phyloP scores from a whole-genome alignment of 2,797 vertebrate genomes.

The Rhinichthys osculus region DNA sequence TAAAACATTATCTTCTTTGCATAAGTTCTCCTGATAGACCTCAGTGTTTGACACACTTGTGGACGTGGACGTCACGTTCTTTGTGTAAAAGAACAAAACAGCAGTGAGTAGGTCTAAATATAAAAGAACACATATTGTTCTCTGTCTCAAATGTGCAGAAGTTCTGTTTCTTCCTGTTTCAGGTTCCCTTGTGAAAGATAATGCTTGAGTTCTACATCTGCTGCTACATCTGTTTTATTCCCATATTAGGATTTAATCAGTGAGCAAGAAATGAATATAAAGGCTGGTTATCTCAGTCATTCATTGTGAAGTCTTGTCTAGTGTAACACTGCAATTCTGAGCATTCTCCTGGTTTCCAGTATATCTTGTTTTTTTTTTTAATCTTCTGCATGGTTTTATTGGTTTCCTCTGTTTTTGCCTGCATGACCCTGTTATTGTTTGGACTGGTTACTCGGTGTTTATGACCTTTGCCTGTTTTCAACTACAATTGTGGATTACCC shows the following conservation, averaged over 20 bases:
- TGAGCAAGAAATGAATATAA: background rate
- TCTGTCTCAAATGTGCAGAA: constrained; percentile 48
- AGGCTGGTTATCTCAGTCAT: no score
- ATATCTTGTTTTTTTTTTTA: no score
- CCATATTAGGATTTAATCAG: constrained; percentile 21
- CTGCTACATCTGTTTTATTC: background rate
- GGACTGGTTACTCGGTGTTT: no score
- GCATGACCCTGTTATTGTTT: no score
- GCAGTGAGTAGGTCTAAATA: constrained; percentile 41
- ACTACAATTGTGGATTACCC: no score
- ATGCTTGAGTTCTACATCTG: constrained; percentile 6
- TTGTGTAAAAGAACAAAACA: constrained; percentile 25
- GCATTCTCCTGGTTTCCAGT: no score
- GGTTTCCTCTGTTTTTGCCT: no score
- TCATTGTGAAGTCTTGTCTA: no score
- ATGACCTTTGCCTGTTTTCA: no score
- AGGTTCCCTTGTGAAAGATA: constrained; percentile 57
- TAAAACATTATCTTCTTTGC: background rate
- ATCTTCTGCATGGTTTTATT: no score
- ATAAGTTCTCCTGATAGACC: background rate
- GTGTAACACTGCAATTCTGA: no score
- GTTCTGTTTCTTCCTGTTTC: constrained; percentile 55
- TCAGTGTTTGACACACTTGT: background rate
- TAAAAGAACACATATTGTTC: constrained; percentile 46
- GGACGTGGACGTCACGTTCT: constrained; percentile 17